Base-by-base conservation (phyloP, 2,888 invertebrate species). In the Diarsia mendica region DNA sequence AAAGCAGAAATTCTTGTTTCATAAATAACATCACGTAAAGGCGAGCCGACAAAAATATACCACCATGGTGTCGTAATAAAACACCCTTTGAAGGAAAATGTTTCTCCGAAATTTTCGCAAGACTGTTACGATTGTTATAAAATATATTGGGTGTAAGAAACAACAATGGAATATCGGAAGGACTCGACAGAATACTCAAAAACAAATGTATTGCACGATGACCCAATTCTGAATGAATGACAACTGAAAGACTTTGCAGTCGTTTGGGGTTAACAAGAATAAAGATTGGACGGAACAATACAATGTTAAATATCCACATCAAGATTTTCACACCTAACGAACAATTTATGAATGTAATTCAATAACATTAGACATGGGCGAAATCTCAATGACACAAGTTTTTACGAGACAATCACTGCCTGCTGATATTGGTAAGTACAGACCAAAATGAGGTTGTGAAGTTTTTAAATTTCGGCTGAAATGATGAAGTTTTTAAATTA, bases 351-450 rank as follows among this genome's bases (percentile, higher is more conserved):
- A 75, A 78, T 51, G 49, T 75, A 81, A 81, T 75, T 79, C 67
- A 76, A 76, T 77, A 84, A 84, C 68, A 77, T 81, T 68, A 75
- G 77, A 68, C 72, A 65, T 74, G 81, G 67, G 75, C 66, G 67
- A 77, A 68, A 67, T 61, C 68, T 78, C 70, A 83, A 83, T 86
- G 84, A 72, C 79, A 79, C n/a, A 64, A 66, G 66, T 61, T 74
- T 72, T 76, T 53, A 74, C 58, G 70, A 58, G 69, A 70, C 60
- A 72, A 69, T 67, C 60, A 72, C 68, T 58, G 68, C 49, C 69
- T 66, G 18, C n/a, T 15, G 20, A 39, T 58, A 53, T 33, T 67
- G 53, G 66, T 63, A 71, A 82, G 55, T 71, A 67, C 44, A 66
- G 46, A n/a, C 58, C 55, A 46, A 70, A 68, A 77, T 71, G 46